Percentiles rank a stretch among this genome's conserved stretches.
Evolutionary conservation across 2,797 vertebrate species (phyloP).

Genomic region (Heliangelus exortis): DNA sequence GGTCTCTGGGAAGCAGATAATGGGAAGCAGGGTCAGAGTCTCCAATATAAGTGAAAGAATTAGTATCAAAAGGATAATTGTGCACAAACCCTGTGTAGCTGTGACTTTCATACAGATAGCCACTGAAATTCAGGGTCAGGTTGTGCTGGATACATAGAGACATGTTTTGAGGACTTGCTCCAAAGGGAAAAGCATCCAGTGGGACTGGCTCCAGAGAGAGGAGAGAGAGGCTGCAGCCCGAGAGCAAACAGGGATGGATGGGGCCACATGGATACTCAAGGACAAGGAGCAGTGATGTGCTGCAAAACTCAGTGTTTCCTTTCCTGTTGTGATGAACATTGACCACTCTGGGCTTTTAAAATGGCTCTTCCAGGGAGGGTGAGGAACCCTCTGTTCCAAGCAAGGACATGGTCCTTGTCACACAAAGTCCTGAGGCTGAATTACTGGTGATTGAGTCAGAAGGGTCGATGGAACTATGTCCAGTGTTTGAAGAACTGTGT

Average conservation of each 20-base stretch:
- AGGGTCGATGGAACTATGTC: neutral
- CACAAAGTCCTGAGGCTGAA: neutral
- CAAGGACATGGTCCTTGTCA: neutral
- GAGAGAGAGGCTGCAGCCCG: neutral
- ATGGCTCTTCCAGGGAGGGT: accelerated
- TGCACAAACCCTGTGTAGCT: neutral
- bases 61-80: neutral
- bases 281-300: neutral
- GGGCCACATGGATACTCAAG: accelerated
- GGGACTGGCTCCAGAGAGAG: neutral
- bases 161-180: neutral
- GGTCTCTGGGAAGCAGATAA: constrained; percentile 18
- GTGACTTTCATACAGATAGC: neutral
- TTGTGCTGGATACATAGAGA: neutral
- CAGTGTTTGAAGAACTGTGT: neutral
- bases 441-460: neutral
- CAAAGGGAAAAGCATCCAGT: neutral
- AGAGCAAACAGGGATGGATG: neutral
- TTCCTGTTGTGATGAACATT: neutral
- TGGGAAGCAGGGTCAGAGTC: neutral
- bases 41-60: neutral
- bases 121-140: neutral
- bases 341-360: neutral
- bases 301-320: neutral
- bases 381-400: neutral